Conservation (phyloP, 2,888 invertebrate genomes). For the Dioctria rufipes region DNA sequence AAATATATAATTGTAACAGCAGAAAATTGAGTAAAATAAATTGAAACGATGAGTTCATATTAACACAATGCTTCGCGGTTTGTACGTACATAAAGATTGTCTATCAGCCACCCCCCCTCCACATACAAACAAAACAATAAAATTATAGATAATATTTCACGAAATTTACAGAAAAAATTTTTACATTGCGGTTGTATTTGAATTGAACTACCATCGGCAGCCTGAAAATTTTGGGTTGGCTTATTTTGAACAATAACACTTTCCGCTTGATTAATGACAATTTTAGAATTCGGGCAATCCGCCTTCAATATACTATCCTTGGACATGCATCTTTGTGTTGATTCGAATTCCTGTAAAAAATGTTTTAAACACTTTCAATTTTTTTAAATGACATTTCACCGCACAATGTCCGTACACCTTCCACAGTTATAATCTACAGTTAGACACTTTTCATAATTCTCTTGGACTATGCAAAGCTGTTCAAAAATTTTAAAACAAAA, state of each 20-base stretch:
- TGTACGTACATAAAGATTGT: no score
- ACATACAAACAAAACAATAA: background rate
- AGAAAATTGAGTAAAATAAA: no score
- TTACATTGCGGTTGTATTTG: slow-evolving; percentile 81
- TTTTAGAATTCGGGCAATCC: slow-evolving; percentile 64
- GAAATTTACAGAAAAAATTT: no score
- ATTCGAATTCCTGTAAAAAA: slow-evolving; percentile 15
- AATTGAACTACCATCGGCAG: slow-evolving; percentile 70
- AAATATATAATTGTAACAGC: background rate
- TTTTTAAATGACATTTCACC: background rate
- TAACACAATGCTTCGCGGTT: no score
- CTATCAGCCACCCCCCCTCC: no score
- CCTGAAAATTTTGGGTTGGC: slow-evolving; percentile 66
- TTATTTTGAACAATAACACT: slow-evolving; percentile 62
- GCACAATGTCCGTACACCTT: slow-evolving; percentile 70
- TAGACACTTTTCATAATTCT: slow-evolving; percentile 67
- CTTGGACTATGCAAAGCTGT: slow-evolving; percentile 61
- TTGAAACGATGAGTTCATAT: no score
- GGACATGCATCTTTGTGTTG: slow-evolving; percentile 64
- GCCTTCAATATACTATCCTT: slow-evolving; percentile 62
- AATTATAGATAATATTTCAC: background rate
- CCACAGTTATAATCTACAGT: slow-evolving; percentile 65
- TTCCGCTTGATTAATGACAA: slow-evolving; percentile 66
- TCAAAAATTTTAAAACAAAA: slow-evolving; percentile 14
- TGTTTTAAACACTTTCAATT: no score